These are phyloP conservation scores for Ailuropoda melanoleuca DNA, from an alignment of 2,113 vertebrate species.

Conservation along the genomic window DNA sequence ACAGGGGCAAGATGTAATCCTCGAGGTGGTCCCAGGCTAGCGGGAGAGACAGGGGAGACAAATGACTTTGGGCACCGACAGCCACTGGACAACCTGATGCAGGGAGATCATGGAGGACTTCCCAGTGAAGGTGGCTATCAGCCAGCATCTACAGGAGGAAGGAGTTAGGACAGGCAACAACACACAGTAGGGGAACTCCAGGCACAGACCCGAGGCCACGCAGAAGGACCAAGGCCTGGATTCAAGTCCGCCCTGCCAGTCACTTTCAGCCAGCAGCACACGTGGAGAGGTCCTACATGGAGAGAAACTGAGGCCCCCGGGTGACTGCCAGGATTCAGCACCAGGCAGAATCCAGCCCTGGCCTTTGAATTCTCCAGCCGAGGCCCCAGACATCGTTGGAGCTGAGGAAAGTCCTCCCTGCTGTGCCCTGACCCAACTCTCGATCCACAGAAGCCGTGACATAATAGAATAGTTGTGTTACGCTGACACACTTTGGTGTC, in stretches of 20 bases:
- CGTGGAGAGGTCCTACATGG: rapidly evolving
- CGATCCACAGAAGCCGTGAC: not conserved
- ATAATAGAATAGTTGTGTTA: not conserved
- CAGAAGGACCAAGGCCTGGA: not conserved
- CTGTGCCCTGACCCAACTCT: not conserved
- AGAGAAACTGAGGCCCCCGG: not conserved
- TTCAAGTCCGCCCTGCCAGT: not conserved
- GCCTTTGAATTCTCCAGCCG: not conserved
- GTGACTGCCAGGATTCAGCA: not conserved
- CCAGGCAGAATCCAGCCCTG: not conserved
- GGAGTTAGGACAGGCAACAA: not conserved
- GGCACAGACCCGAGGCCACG: not conserved
- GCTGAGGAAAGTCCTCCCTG: not conserved
- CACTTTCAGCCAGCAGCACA: not conserved
- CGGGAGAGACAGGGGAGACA: not conserved
- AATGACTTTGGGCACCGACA: not conserved
- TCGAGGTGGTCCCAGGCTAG: not conserved
- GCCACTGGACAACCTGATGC: not conserved
- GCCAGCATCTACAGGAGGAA: not conserved
- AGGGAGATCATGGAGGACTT: not conserved
- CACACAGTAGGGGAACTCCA: not conserved
- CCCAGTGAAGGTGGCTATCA: not conserved
- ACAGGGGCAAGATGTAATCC: not conserved
- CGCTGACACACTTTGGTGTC: rapidly evolving
- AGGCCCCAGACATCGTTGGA: rapidly evolving